Evolutionary conservation across 2,113 vertebrate species (phyloP), one percentile per base, ranked within the genome.

Genomic region (Nyctereutes procyonoides): DNA sequence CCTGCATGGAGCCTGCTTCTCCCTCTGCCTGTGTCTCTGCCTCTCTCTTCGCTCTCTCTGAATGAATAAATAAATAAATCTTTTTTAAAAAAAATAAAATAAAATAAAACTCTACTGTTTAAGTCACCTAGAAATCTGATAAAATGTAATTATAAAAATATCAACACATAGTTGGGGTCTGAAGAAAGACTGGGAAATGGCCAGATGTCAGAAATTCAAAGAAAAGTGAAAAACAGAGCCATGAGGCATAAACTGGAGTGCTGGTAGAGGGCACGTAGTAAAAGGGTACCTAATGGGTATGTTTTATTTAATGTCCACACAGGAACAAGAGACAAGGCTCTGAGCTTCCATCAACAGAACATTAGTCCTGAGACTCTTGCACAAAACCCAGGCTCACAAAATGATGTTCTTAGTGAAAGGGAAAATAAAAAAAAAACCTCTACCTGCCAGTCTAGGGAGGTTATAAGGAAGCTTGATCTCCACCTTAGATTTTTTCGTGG

Each of bases 171-270:
- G 30, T 51, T 83, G 22, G 84, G 22, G 38, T 83, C 55, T 87
- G 15, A 93, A 56, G n/a, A 93, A 89, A 93, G 53, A 95, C 11
- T 20, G 60, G 24, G 24, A 98, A 89, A 73, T 95, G 73, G 38
- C 63, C n/a, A 96, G n/a, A 65, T 90, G 58, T 20, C 51, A 87
- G 73, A 90, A 63, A 82, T 88, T 73, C 83, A 69, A 77, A 79
- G 51, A 79, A 56, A 48, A 69, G 24, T 88, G 58, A 80, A 90
- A 88, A 67, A 15, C 8, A 65, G 60, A 85, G 17, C 73, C 32
- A 28, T 11, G 12, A 88, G n/a, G 62, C 55, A 43, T 65, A 30
- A 81, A 24, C 79, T 60, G 38, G 15, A 43, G 1, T 4, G 9
- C 7, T 55, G 81, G 30, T 32, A 4, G 58, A 43, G n/a, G 35